Evolutionary conservation across 2,888 invertebrate species (phyloP).

Genomic region (Leptopilina syphax): DNA sequence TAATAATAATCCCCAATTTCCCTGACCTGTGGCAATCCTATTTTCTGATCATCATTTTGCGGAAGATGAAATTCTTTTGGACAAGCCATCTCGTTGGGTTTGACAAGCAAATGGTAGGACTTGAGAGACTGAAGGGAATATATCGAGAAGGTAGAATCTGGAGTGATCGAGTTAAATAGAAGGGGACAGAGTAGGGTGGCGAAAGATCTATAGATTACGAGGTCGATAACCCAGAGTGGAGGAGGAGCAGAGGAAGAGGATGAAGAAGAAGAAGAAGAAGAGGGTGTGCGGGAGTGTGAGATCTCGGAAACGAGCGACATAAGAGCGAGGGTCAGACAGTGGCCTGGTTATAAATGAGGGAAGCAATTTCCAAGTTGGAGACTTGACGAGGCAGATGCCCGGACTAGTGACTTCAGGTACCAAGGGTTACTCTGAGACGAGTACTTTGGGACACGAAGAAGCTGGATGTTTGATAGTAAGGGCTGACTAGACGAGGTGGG

Average conservation of each 20-base stretch:
- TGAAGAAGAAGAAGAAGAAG: background rate
- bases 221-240: conserved; percentile 22
- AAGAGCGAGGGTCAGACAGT: conserved; percentile 64
- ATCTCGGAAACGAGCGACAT: conserved; percentile 38
- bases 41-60: no score
- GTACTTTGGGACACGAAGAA: conserved; percentile 39
- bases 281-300: conserved; percentile 6
- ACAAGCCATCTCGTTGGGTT: background rate
- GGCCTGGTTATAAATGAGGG: conserved; percentile 71
- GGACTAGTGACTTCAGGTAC: conserved; percentile 16
- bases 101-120: background rate
- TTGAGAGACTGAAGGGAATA: background rate
- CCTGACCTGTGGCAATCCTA: no score
- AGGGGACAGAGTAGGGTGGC: conserved; percentile 14
- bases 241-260: background rate
- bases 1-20: no score
- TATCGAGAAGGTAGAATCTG: conserved; percentile 12
- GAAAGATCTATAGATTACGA: conserved; percentile 36
- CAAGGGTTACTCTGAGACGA: conserved; percentile 9
- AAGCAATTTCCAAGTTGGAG: conserved; percentile 73
- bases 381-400: conserved; percentile 58
- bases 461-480: conserved; percentile 41
- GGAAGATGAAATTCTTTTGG: background rate
- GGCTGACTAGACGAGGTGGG: conserved; percentile 66
- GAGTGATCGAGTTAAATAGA: conserved; percentile 17